These are phyloP conservation scores for Brachyhypopomus gauderio DNA, from an alignment of 2,113 vertebrate species.

Conservation along the genomic window DNA sequence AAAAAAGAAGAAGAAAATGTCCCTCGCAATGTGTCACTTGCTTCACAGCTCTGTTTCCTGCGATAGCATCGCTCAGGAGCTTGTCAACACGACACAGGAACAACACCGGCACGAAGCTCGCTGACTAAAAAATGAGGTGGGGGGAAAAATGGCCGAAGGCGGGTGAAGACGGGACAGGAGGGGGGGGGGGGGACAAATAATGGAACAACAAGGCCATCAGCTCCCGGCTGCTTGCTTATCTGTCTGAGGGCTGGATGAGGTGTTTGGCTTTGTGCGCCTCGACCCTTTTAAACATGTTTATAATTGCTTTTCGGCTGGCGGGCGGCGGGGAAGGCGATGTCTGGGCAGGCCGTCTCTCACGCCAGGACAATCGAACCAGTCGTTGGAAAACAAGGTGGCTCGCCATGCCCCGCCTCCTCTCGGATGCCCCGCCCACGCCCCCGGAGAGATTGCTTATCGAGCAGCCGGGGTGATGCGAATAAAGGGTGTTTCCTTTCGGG, in stretches of 20 bases:
- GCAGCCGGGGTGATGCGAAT: constrained; percentile 51
- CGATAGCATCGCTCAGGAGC: constrained; percentile 36
- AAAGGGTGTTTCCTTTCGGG: constrained; percentile 53
- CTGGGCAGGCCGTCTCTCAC: constrained; percentile 16
- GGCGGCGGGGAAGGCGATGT: constrained; percentile 21
- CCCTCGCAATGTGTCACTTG: constrained; percentile 38
- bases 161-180: no score
- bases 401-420: constrained; percentile 28
- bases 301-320: constrained; percentile 74
- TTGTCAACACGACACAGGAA: constrained; percentile 26
- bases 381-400: constrained; percentile 70
- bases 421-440: constrained; percentile 48
- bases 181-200: constrained; percentile 32
- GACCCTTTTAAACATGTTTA: constrained; percentile 68
- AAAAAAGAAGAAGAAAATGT: background rate
- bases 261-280: constrained; percentile 8
- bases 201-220: constrained; percentile 18
- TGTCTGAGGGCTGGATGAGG: constrained; percentile 24
- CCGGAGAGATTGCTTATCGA: constrained; percentile 71
- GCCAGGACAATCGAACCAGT: constrained; percentile 69
- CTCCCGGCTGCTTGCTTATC: constrained; percentile 31
- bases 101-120: constrained; percentile 3
- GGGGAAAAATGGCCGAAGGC: background rate
- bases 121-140: background rate
- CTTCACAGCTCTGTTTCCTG: constrained; percentile 39